phyloP scores from a whole-genome alignment of 2,113 vertebrate species.

The Boleophthalmus pectinirostris region DNA sequence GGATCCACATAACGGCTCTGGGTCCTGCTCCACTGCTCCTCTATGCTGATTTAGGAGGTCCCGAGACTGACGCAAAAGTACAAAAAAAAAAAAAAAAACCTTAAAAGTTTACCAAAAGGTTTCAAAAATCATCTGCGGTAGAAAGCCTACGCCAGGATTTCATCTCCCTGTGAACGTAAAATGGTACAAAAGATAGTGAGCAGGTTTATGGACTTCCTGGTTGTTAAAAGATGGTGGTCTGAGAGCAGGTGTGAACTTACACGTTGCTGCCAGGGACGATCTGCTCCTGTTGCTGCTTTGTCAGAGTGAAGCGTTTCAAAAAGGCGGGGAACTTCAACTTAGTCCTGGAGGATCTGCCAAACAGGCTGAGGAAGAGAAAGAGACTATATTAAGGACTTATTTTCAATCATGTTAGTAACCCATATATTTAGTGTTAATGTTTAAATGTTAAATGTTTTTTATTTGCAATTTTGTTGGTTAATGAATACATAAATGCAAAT shows the following conservation, averaged over 20 bases:
- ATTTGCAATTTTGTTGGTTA: not conserved
- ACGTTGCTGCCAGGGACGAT: constrained; percentile 68
- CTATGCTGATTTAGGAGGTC: constrained; percentile 10
- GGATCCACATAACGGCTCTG: constrained; percentile 14
- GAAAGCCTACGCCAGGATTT: constrained; percentile 75
- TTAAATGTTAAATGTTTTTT: not conserved
- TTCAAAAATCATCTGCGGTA: constrained; percentile 54
- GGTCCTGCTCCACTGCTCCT: constrained; percentile 6
- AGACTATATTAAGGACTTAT: not conserved
- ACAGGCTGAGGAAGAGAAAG: constrained; percentile 41
- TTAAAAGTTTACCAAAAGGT: not conserved
- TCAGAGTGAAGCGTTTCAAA: constrained; percentile 63
- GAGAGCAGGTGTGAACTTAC: constrained; percentile 50
- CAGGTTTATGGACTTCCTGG: not conserved
- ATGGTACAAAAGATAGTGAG: constrained; percentile 1
- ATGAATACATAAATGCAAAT: too few species aligned
- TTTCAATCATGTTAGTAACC: not conserved
- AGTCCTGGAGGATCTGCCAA: constrained; percentile 32
- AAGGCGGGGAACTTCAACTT: constrained; percentile 68
- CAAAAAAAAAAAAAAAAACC: not conserved
- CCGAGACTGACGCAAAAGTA: not conserved
- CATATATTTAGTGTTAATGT: not conserved
- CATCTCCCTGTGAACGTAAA: constrained; percentile 61
- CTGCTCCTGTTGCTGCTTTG: constrained; percentile 58
- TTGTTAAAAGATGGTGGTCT: not conserved